Base-by-base conservation (phyloP, 2,797 vertebrate species). In the Lepus oiostolus region DNA sequence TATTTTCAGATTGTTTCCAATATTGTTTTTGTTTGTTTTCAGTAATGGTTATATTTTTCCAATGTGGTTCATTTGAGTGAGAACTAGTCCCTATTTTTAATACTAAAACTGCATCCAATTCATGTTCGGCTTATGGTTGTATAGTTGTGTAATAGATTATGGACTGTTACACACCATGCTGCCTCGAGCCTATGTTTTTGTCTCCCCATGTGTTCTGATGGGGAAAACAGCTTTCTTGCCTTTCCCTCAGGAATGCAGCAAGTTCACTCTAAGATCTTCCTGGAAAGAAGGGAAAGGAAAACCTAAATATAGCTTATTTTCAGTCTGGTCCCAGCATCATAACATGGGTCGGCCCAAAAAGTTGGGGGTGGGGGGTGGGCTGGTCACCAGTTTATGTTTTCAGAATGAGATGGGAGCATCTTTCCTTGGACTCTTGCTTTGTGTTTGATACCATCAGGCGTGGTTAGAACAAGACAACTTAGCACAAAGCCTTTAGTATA, bases 321-420 rank as follows among this genome's bases (percentile, higher is more conserved):
- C 38, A 68, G 30, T 8, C 94, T 80, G 79, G 71, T 85, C 80
- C 79, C 70, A 80, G 16, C 65, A 81, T 89, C 30, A 6, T 87
- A 52, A 77, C 35, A 85, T 16, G 85, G 93, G 95, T 92, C 95
- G 96, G 77, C 93, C 96, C 87, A 95, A 93, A 2, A n/a, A 28
- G 82, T 63, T 17, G 85, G 96, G 95, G 96, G 96, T 88, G 82
- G 96, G 96, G 92, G 47, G 30, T 62, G 85, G 75, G 97, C 74
- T 50, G 98, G 98, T 96, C 87, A 86, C 93, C 94, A 96, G 35
- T 97, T 52, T 80, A 97, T 96, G 1, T 98, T 97, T 98, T 95
- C 99, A 99, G 99, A 99, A 98, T 99, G 99, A 99, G 99, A 99
- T 99, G 98, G 98, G 98, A 99, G 99, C 99, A 99, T 99, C 99